Evolutionary conservation across 2,888 invertebrate genomes (phyloP).

Genomic region (Oxytorus armatus): DNA sequence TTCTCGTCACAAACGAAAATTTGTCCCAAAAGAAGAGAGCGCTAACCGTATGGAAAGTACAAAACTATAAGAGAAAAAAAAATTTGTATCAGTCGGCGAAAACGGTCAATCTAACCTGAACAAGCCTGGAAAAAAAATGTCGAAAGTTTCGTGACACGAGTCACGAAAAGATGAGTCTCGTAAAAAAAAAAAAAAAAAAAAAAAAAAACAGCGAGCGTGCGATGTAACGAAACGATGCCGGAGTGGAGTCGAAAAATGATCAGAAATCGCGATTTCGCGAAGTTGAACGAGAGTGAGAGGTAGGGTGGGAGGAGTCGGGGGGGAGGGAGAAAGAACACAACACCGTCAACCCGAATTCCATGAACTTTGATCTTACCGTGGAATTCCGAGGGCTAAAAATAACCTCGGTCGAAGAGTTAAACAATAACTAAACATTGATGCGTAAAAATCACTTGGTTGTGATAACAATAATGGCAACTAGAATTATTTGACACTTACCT

Average conservation of each 20-base stretch:
- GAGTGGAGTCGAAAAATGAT: constrained; percentile 36
- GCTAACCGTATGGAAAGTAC: constrained; percentile 32
- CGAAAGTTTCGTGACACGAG: constrained; percentile 2
- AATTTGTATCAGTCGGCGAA: constrained; percentile 24
- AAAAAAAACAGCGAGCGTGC: background rate
- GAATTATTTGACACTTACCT: constrained; percentile 74
- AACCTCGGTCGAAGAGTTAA: constrained; percentile 16
- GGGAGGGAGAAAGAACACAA: constrained; percentile 47
- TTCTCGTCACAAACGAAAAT: background rate
- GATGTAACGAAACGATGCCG: constrained; percentile 17
- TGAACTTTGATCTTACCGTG: constrained; percentile 62
- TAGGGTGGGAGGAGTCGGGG: constrained; percentile 23
- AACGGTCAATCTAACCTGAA: constrained; percentile 55
- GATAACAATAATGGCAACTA: constrained; percentile 29
- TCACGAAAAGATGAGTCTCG: background rate
- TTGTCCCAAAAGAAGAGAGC: background rate
- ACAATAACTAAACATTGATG: constrained; percentile 64
- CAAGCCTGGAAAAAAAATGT: background rate
- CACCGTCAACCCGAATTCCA: constrained; percentile 65
- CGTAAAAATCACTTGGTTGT: constrained; percentile 11
- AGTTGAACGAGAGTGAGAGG: constrained; percentile 33
- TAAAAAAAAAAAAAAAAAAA: too few species aligned
- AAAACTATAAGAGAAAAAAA: background rate
- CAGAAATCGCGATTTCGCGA: constrained; percentile 30
- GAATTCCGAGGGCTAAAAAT: constrained; percentile 62